phyloP scores from a whole-genome alignment of 2,113 vertebrate genomes.

The Oreotrochilus melanogaster region DNA sequence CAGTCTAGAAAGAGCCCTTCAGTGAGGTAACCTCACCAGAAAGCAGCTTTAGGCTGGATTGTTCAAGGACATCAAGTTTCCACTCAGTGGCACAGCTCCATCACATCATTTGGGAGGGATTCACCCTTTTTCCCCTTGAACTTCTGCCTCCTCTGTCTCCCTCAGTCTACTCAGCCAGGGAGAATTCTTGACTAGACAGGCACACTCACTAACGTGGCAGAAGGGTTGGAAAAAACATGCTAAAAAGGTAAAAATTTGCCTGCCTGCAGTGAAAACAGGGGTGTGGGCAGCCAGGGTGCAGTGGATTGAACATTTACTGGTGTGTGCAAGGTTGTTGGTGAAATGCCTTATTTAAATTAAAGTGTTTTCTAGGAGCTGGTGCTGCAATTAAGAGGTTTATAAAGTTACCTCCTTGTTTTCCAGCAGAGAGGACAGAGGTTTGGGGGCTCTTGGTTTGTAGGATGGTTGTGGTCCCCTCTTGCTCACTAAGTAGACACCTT shows the following conservation, averaged over 20 bases:
- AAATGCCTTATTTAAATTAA: not conserved
- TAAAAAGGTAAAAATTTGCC: not conserved
- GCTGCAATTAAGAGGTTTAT: not conserved
- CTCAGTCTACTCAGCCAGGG: not conserved
- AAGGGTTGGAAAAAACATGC: not conserved
- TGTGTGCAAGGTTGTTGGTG: not conserved
- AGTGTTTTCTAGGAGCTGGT: not conserved
- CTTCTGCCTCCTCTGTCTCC: not conserved
- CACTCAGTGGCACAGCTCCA: not conserved
- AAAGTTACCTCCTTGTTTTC: not conserved
- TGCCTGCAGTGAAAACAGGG: not conserved
- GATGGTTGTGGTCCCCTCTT: not conserved
- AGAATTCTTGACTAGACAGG: not conserved
- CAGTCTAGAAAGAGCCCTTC: not conserved
- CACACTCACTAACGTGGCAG: not conserved
- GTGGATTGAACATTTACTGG: accelerated
- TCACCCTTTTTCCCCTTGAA: not conserved
- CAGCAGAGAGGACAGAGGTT: not conserved
- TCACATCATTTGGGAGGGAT: not conserved
- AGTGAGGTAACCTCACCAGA: not conserved
- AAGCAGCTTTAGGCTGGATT: not conserved
- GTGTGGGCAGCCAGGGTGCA: not conserved
- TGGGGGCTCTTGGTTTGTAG: not conserved
- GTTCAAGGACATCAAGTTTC: not conserved
- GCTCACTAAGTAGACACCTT: not conserved